Percentiles rank a stretch among this genome's conserved stretches.
Conservation (phyloP, 2,113 vertebrate species). For the Sclerurus mexicanus region DNA sequence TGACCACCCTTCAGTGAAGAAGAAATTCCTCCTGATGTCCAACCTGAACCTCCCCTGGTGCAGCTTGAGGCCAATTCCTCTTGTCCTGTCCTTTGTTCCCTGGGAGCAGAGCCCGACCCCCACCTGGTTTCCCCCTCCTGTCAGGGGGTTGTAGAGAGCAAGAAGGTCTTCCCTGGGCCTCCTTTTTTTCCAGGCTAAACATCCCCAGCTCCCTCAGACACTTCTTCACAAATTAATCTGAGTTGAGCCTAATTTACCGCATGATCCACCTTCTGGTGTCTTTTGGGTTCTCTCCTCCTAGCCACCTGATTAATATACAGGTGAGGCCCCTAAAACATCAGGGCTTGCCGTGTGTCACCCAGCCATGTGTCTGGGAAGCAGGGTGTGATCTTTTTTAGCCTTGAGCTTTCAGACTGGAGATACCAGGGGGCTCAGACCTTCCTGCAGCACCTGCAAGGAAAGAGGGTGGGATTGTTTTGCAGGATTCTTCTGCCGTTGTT, state of each 20-base stretch:
- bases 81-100: not conserved
- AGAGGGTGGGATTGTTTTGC: not conserved
- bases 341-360: not conserved
- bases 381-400: not conserved
- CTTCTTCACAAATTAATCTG: not conserved
- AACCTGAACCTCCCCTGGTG: not conserved
- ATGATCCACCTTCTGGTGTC: not conserved
- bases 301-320: not conserved
- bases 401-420: not conserved
- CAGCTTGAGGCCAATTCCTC: not conserved
- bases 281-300: not conserved
- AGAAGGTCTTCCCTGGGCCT: not conserved
- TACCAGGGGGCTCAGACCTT: not conserved
- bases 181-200: not conserved
- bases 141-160: not conserved
- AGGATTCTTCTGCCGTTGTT: not conserved
- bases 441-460: not conserved
- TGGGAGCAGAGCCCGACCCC: not conserved
- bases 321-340: not conserved
- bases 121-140: not conserved
- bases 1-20: not conserved
- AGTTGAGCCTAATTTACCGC: not conserved
- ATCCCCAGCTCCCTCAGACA: not conserved
- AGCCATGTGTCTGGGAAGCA: rapidly evolving
- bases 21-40: not conserved